Evolutionary conservation across 2,888 invertebrate genomes (phyloP), one percentile per base, ranked within the genome.

Genomic region (Axea sp.): DNA sequence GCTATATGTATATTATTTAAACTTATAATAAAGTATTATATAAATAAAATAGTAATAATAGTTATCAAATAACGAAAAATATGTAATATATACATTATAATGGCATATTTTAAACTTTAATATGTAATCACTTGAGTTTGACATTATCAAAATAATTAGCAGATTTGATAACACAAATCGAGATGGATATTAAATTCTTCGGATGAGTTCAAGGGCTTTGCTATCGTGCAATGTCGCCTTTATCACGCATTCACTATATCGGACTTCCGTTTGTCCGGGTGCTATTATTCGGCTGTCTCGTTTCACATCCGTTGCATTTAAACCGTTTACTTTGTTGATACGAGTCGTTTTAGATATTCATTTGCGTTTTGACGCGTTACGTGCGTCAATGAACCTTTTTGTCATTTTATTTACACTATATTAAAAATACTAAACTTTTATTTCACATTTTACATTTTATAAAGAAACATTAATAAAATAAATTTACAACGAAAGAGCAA

Each of bases 201-300:
- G 19, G 14, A 24, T 14, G 60, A 62, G 69, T 62, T 69, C 62
- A 62, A 69, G 69, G 67, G 55, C 69, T 69, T 8, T 17, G 17
- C 22, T 72, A 72, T 72, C 72, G 47, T 47, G 28, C 64, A 55
- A 35, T 62, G 69, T 64, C 67, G 67, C 41, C 30, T 60, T 51
- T 72, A 72, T 65, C 72, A 39, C 6, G 19, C 17, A 60, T 45
- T 72, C 43, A 22, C 35, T 65, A 41, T 62, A 72, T 72, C 65
- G 65, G 33, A 72, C 65, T 65, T 72, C 72, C 72, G 72, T 41
- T 59, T 35, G 45, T 39, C 45, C 47, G 65, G 47, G 15, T 28
- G 37, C 49, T 59, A 65, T 64, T 72, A 65, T 72, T 72, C 37
- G 49, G 30, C 37, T 31, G 72, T 35, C 64, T 59, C 72, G 45